Conservation (phyloP, 2,797 vertebrate species). For the Anguilla obscura region DNA sequence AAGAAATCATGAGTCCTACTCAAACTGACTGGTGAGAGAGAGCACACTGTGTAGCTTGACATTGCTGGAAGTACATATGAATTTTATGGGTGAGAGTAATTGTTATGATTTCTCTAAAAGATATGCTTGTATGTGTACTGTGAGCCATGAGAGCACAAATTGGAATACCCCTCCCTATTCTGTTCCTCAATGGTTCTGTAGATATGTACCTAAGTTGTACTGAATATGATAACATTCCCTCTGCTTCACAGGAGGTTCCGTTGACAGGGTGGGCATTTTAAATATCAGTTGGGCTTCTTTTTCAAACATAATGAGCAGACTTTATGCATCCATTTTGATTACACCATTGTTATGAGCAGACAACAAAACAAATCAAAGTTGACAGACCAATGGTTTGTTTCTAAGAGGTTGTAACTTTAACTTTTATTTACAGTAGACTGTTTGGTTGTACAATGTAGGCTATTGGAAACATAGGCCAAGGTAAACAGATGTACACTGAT, state of each 20-base stretch:
- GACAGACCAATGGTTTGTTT: no score
- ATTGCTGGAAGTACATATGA: neutral
- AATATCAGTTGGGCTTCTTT: no score
- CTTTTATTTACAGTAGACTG: no score
- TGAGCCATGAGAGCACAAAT: slow-evolving; percentile 3
- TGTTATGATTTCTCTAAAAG: neutral
- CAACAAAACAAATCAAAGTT: no score
- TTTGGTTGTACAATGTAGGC: no score
- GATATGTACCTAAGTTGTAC: slow-evolving; percentile 2
- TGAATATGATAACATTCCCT: neutral
- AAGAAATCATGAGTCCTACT: neutral
- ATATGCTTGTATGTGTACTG: neutral
- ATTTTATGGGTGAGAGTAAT: neutral
- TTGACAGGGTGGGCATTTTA: no score
- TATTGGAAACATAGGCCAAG: no score
- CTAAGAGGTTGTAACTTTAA: no score
- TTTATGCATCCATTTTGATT: no score
- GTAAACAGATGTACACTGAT: no score
- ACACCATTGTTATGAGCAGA: no score
- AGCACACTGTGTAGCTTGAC: neutral
- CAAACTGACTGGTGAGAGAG: neutral
- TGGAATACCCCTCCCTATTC: neutral
- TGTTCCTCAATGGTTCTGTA: neutral
- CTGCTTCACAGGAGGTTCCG: neutral
- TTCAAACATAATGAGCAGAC: no score